Evolutionary conservation across 2,113 vertebrate genomes (phyloP), one percentile per base, ranked within the genome.

Genomic region (Crotalus tigris): DNA sequence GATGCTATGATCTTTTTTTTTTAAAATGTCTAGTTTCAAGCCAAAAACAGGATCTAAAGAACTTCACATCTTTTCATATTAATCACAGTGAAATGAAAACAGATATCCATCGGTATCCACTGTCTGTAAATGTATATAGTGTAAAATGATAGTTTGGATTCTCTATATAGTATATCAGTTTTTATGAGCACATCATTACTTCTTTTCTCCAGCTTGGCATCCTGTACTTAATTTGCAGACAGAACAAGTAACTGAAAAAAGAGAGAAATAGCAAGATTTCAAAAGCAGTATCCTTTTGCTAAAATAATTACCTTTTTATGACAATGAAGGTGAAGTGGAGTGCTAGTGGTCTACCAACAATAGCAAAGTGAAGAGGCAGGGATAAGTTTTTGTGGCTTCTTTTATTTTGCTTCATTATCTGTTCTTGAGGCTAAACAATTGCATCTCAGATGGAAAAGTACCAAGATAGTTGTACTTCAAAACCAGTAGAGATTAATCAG

Each of bases 291-390:
- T 93, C 98, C 99, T 98, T 98, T 98, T 91, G 97, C 98, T 49
- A 98, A 98, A 96, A 98, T 98, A 98, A 99, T 97, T 99, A 98
- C 3, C 97, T 99, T 94, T 97, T 98, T 54, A 97, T 98, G 98
- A 96, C 98, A 29, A 93, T 98, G 95, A 98, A 99, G 94, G 98
- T 97, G 93, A 98, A 98, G 96, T 97, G 98, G 97, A 98, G 94
- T 98, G 99, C 93, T 97, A 98, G 54, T 95, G 98, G 94, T 97
- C 99, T 95, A 97, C 95, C 97, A 98, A 98, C 44, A 97, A 98
- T 95, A 97, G 97, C 90, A 98, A 98, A 94, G 98, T 98, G 46
- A 99, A 99, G 97, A 98, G 97, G 94, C 97, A 98, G 93, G 94
- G 98, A 95, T 96, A 98, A 90, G 96, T 99, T 92, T 97, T 97